These are phyloP conservation scores for Mixornis gularis DNA, from an alignment of 2,113 vertebrate genomes.

Conservation along the genomic window DNA sequence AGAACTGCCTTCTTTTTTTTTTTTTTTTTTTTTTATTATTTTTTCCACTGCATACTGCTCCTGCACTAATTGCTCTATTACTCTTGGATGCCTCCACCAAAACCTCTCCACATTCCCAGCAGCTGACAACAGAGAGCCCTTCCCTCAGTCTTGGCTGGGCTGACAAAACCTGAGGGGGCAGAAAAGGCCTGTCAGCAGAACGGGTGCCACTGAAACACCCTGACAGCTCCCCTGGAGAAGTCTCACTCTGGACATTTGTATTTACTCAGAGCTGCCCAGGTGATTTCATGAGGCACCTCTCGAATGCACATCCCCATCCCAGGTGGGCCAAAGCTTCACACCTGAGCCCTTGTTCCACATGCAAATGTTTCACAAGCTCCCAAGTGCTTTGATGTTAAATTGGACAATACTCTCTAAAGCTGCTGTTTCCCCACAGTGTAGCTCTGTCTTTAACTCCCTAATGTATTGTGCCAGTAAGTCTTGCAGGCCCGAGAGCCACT, in stretches of 20 bases:
- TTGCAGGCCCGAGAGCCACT: neutral
- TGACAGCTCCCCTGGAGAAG: accelerated
- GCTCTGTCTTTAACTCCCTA: neutral
- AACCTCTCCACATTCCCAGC: neutral
- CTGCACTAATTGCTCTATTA: neutral
- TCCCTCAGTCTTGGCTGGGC: neutral
- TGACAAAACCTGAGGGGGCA: neutral
- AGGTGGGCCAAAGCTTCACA: accelerated
- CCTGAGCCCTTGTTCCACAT: neutral
- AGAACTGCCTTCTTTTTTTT: neutral
- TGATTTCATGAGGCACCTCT: neutral
- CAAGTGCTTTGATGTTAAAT: accelerated
- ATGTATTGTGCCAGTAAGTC: neutral
- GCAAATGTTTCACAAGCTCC: neutral
- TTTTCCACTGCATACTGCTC: neutral
- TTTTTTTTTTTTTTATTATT: neutral
- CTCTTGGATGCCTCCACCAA: neutral
- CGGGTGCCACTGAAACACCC: accelerated
- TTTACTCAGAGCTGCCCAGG: neutral
- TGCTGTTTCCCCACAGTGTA: neutral
- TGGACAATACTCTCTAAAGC: neutral
- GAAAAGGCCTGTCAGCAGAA: neutral
- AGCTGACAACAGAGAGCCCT: neutral
- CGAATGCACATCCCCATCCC: accelerated
- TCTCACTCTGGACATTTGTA: neutral